Base-by-base conservation (phyloP, 2,888 invertebrate genomes). In the Lymantria dispar region DNA sequence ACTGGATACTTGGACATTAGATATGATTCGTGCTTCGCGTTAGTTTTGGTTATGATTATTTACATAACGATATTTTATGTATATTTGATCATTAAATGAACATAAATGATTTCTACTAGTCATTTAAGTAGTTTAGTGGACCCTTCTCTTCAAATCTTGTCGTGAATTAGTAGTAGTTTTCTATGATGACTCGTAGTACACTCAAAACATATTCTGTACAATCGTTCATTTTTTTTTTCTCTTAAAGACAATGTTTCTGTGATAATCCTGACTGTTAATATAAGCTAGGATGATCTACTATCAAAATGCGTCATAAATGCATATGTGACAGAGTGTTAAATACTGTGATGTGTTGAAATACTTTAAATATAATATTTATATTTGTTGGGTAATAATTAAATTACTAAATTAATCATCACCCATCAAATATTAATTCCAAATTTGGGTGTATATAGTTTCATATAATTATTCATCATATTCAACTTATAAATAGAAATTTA, bases 281-380 rank as follows among this genome's bases (percentile, higher is more conserved):
- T 38, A 75, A 74, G 74, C 74, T 57, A 68, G 72, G 65, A 69
- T 73, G 76, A 62, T 53, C 55, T 63, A 50, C 50, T 55, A 47
- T 55, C 64, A 58, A 68, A 62, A 69, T 70, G 72, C 76, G 76
- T 71, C 63, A 70, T 72, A 74, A 37, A 56, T 62, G 74, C 76
- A 70, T 57, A 63, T 68, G 72, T 60, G 52, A 60, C 60, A 48
- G 49, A 50, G 62, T 64, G 66, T 64, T 60, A 55, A 29, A 58
- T 44, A 51, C 47, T 39, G 56, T 54, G 50, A 45, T 48, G 51
- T 41, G 31, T 47, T 47, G 46, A 58, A n/a, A 40, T 53, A 52
- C 39, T 12, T 37, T 41, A 36, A 33, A 42, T 45, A 50, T 46
- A 22, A 3, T 22, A 22, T 22, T 22, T 22, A 3, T 3, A 22